Evolutionary conservation across 2,113 vertebrate species (phyloP).

Genomic region (Heterotis niloticus): DNA sequence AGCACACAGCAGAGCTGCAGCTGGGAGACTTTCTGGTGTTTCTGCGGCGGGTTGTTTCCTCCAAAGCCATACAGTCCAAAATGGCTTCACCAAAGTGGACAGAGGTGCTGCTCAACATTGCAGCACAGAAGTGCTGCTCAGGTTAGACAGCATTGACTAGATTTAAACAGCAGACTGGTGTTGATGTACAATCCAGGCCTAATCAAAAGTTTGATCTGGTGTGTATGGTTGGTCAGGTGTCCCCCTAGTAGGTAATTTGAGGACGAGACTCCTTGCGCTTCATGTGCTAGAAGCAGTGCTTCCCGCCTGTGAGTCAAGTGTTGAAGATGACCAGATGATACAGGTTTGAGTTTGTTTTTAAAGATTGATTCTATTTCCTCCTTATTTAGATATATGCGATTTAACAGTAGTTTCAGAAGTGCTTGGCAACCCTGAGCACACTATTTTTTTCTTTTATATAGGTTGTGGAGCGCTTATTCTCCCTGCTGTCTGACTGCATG

Average conservation of each 20-base stretch:
- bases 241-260: constrained; percentile 89
- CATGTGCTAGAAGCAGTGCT: constrained; percentile 94
- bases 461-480: constrained; percentile 90
- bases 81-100: constrained; percentile 99
- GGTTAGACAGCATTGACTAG: constrained; percentile 57
- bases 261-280: constrained; percentile 88
- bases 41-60: constrained; percentile 89
- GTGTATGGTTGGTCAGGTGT: constrained; percentile 63
- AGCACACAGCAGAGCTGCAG: constrained; percentile 87
- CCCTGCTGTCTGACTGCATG: constrained; percentile 92
- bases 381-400: background rate
- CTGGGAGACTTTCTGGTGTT: constrained; percentile 96
- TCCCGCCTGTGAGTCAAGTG: constrained; percentile 86
- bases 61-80: constrained; percentile 96
- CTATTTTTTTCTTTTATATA: constrained; percentile 43
- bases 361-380: background rate
- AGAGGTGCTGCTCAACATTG: constrained; percentile 93
- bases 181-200: background rate
- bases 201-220: background rate
- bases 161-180: background rate
- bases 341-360: constrained; percentile 62
- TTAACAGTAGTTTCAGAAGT: background rate
- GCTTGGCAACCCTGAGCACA: background rate
- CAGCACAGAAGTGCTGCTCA: constrained; percentile 93
- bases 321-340: constrained; percentile 93